Evolutionary conservation across 2,113 vertebrate species (phyloP).

Genomic region (Pachypanchax playfairii): DNA sequence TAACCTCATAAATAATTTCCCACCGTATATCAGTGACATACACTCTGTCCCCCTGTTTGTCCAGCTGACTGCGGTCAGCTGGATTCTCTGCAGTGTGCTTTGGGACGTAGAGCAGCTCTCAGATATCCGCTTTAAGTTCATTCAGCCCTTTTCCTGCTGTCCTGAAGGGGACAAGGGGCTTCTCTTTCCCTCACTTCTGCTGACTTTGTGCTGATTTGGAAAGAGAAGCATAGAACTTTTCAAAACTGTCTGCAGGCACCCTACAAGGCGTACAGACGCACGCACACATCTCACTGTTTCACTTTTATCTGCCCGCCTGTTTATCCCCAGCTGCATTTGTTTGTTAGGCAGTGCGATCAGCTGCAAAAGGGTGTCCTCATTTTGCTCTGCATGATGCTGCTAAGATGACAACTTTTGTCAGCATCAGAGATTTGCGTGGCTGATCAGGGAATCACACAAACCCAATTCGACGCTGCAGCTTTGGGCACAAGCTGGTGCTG

Average conservation of each 20-base stretch:
- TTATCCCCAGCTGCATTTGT: constrained; percentile 27
- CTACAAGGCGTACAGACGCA: constrained; percentile 9
- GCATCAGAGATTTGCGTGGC: constrained; percentile 30
- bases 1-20: constrained; percentile 3
- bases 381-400: constrained; percentile 38
- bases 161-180: constrained; percentile 37
- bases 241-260: constrained; percentile 32
- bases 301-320: constrained; percentile 2
- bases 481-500: constrained; percentile 15
- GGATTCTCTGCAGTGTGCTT: constrained; percentile 17
- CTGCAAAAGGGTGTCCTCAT: constrained; percentile 57
- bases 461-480: constrained; percentile 31
- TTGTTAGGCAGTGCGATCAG: constrained; percentile 65
- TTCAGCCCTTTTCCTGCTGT: constrained; percentile 61
- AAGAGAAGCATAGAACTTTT: constrained; percentile 36
- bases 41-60: constrained; percentile 6
- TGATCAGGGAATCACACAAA: constrained; percentile 36
- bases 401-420: constrained; percentile 49
- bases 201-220: constrained; percentile 68
- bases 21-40: constrained; percentile 8
- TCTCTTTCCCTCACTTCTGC: constrained; percentile 61
- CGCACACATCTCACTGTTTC: constrained; percentile 9
- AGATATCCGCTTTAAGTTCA: constrained; percentile 63
- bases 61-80: constrained; percentile 24
- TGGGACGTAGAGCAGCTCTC: constrained; percentile 45